These are phyloP conservation scores for Ctena decussata DNA, from an alignment of 2,888 invertebrate species.

Conservation along the genomic window DNA sequence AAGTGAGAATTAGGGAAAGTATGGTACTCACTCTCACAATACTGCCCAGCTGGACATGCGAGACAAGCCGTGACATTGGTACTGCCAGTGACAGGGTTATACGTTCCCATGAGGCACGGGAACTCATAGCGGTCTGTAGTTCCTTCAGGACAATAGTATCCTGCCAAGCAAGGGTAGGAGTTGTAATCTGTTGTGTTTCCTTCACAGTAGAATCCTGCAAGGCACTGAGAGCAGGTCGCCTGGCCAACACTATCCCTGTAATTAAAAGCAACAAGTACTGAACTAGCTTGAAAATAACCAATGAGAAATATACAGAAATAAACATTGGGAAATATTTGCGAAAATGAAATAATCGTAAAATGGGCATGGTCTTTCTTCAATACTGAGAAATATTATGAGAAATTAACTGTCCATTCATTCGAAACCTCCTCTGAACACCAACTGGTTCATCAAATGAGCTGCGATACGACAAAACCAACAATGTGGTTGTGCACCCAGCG, in stretches of 20 bases:
- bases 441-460: too few species aligned
- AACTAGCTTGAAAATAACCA: too few species aligned
- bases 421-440: too few species aligned
- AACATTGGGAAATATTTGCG: too few species aligned
- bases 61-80: conserved; percentile 77
- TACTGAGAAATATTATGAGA: too few species aligned
- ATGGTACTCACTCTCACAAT: conserved; percentile 79
- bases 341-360: too few species aligned
- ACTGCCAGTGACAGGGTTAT: conserved; percentile 80
- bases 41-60: conserved; percentile 82
- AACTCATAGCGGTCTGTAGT: conserved; percentile 78
- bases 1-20: too few species aligned
- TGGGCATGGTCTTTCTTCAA: too few species aligned
- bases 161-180: conserved; percentile 79
- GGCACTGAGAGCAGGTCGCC: conserved; percentile 78
- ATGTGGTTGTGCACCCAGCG: too few species aligned
- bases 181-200: conserved; percentile 80
- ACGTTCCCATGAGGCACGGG: conserved; percentile 83
- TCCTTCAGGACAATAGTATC: conserved; percentile 83
- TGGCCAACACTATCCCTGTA: conserved; percentile 78
- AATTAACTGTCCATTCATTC: too few species aligned
- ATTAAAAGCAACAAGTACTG: neutral
- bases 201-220: conserved; percentile 83
- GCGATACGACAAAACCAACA: too few species aligned
- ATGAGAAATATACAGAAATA: too few species aligned